Evolutionary conservation across 2,113 vertebrate species (phyloP), one percentile per base, ranked within the genome.

Genomic region (Tiliqua scincoides): DNA sequence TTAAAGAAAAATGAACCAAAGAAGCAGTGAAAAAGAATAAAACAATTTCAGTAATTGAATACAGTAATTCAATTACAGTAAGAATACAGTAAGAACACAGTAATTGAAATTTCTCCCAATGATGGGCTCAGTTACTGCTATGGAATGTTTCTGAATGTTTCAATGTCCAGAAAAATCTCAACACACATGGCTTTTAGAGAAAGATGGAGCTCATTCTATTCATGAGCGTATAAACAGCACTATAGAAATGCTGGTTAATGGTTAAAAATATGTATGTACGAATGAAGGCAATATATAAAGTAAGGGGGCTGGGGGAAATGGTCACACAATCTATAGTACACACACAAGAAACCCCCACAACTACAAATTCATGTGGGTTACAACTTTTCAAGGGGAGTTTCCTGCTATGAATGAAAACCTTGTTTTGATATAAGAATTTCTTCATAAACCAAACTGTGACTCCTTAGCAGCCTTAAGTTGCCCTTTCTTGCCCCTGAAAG

Each of bases 1-100:
- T 71, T 86, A 90, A 92, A 89, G 89, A 89, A 94, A 89, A 63
- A 61, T 92, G 89, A 88, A 89, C 73, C 89, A 82, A 90, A 91
- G 91, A 85, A 92, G 73, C 89, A 90, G 91, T 85, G 93, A 93
- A 85, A 20, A 70, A 32, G 27, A 43, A 17, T n/a, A 59, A 30
- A 40, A 70, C 23, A n/a, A n/a, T n/a, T n/a, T n/a, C n/a, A n/a
- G n/a, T n/a, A n/a, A n/a, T n/a, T n/a, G n/a, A n/a, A n/a, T n/a
- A n/a, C n/a, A n/a, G n/a, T n/a, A n/a, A n/a, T n/a, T n/a, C n/a
- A n/a, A n/a, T n/a, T n/a, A n/a, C n/a, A n/a, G n/a, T n/a, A n/a
- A n/a, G n/a, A n/a, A n/a, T n/a, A n/a, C n/a, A n/a, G n/a, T n/a
- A n/a, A n/a, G n/a, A n/a, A n/a, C n/a, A n/a, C n/a, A n/a, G n/a